phyloP scores from a whole-genome alignment of 2,113 vertebrate genomes.

The Gymnarchus niloticus region DNA sequence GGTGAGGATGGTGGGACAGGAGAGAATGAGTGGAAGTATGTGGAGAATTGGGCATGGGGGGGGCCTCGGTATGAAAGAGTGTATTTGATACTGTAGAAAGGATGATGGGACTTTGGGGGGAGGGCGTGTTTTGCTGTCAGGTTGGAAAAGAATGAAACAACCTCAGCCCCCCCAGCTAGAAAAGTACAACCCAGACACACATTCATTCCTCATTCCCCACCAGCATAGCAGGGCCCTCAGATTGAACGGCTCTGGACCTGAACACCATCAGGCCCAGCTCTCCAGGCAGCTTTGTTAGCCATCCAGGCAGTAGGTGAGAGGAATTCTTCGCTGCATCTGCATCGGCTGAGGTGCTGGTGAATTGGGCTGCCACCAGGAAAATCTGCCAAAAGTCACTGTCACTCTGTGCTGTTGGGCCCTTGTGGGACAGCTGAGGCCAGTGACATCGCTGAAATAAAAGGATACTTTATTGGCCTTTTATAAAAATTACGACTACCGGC shows the following conservation, averaged over 20 bases:
- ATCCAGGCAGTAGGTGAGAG: background rate
- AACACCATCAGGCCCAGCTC: background rate
- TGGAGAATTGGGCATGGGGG: background rate
- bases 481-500: too few relatives aligned
- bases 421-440: background rate
- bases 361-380: background rate
- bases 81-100: slow-evolving; percentile 18
- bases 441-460: too few relatives aligned
- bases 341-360: background rate
- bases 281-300: background rate
- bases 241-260: background rate
- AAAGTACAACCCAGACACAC: background rate
- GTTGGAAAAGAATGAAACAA: slow-evolving; percentile 40
- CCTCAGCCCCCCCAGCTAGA: background rate
- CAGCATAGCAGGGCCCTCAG: slow-evolving; percentile 8
- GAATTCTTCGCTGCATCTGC: slow-evolving; percentile 2
- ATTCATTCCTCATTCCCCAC: slow-evolving; percentile 6
- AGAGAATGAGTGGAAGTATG: slow-evolving; percentile 37
- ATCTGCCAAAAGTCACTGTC: background rate
- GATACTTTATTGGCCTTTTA: too few relatives aligned
- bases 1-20: slow-evolving; percentile 51
- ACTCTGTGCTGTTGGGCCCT: background rate
- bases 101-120: background rate
- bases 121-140: background rate
- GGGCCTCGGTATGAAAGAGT: background rate